A percentile compares a stretch with the other conserved stretches of the same genome.
phyloP scores from a whole-genome alignment of 2,888 invertebrate genomes.

The Drosophila mulleri region DNA sequence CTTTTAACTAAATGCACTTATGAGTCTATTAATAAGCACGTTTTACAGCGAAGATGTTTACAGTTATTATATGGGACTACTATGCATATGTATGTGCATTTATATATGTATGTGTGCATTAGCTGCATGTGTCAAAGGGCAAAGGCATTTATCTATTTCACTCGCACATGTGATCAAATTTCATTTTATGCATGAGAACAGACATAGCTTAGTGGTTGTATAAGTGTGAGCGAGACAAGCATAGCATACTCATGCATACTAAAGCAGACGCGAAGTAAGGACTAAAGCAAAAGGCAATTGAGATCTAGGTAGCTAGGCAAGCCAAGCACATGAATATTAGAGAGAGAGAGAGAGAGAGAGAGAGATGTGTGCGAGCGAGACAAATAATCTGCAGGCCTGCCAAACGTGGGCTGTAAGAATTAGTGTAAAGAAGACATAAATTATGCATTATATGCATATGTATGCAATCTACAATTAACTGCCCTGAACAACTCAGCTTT shows the following conservation, averaged over 20 bases:
- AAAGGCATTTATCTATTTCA: not conserved
- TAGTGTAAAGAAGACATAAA: not conserved
- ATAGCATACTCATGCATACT: not conserved
- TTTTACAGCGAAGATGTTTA: not conserved
- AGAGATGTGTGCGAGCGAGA: not conserved
- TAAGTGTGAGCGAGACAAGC: not conserved
- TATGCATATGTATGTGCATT: not conserved
- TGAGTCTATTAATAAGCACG: conserved; percentile 5
- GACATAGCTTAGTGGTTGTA: not conserved
- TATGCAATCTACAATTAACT: not conserved
- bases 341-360: too few relatives aligned
- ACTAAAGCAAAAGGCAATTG: not conserved
- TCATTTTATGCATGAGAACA: not conserved
- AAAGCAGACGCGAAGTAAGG: not conserved
- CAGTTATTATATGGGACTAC: not conserved
- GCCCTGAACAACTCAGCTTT: not conserved
- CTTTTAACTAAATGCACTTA: conserved; percentile 48
- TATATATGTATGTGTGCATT: not conserved
- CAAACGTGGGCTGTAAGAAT: not conserved
- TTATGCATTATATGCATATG: not conserved
- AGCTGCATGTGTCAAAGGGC: not conserved
- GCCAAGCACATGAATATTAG: not conserved
- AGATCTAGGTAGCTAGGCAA: not conserved
- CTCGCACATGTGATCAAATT: not conserved
- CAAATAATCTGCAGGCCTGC: not conserved